Evolutionary conservation across 2,113 vertebrate genomes (phyloP).

Genomic region (Raja brachyura): DNA sequence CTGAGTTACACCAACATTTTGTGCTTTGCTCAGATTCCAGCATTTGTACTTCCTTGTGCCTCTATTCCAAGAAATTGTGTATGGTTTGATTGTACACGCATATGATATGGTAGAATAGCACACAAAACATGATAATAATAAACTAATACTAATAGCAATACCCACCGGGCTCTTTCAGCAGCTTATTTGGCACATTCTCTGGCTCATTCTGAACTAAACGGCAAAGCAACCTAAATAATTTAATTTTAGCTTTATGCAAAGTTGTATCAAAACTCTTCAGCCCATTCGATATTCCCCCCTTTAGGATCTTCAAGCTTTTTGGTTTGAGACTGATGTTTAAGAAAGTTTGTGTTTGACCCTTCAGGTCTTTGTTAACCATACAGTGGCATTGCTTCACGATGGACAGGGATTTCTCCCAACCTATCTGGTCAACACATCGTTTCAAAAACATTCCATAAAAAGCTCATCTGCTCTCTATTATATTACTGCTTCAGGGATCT

Average conservation of each 20-base stretch:
- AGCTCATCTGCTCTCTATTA: background rate
- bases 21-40: too few species aligned
- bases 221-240: background rate
- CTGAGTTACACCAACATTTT: too few species aligned
- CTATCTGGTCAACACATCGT: background rate
- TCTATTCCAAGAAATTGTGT: too few species aligned
- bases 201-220: background rate
- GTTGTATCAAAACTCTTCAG: background rate
- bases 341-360: background rate
- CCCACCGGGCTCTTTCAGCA: too few species aligned
- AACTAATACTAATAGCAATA: too few species aligned
- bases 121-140: too few species aligned
- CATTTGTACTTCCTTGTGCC: too few species aligned
- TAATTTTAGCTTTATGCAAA: background rate
- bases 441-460: background rate
- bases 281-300: background rate
- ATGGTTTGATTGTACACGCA: too few species aligned
- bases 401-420: background rate
- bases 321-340: background rate
- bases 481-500: too few species aligned
- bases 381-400: background rate
- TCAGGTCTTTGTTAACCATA: background rate
- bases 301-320: too few species aligned
- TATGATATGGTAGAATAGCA: too few species aligned
- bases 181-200: background rate